Base-by-base conservation (phyloP, 2,888 invertebrate species). In the Nasonovia ribisnigri region DNA sequence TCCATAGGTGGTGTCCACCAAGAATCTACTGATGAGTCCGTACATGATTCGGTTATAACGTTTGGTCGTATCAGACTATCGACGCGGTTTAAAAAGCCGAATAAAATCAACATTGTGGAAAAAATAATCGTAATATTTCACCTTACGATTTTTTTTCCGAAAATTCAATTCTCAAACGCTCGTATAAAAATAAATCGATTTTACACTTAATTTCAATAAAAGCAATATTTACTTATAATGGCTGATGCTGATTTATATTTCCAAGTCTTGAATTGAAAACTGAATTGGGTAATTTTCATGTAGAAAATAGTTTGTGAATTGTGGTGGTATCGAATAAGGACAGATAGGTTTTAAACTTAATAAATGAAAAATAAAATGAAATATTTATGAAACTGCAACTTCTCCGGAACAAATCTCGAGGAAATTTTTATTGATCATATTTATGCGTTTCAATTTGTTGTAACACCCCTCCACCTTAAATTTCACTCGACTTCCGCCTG, bases 391-490 rank as follows among this genome's bases (percentile, higher is more conserved):
- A 67, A n/a, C 67, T 16, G n/a, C n/a, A 16, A 13, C 16, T 67
- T 16, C n/a, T 1, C 16, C n/a, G 2, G 11, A 11, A 29, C 29
- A 26, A 60, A 11, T 3, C n/a, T n/a, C 67, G 5, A 67, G 67
- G 13, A n/a, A n/a, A n/a, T 67, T 67, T 67, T n/a, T 16, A n/a
- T 67, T 67, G 5, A 54, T 20, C 54, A 54, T 67, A 67, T 67
- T 67, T 67, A 67, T 67, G 67, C 16, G 67, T 67, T 67, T 67
- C n/a, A 60, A n/a, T n/a, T 67, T 67, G n/a, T 67, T 67, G n/a
- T 10, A 67, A 16, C 67, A n/a, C 16, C 16, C 1, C n/a, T 5
- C 24, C 67, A 16, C 13, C 5, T 6, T n/a, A n/a, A 16, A 16
- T 67, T n/a, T 67, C n/a, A 67, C 67, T 6, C 67, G n/a, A 67